A percentile compares a stretch with the other conserved stretches of the same genome.
phyloP scores from a whole-genome alignment of 2,888 invertebrate species.

The Nematopogon swammerdamellus region DNA sequence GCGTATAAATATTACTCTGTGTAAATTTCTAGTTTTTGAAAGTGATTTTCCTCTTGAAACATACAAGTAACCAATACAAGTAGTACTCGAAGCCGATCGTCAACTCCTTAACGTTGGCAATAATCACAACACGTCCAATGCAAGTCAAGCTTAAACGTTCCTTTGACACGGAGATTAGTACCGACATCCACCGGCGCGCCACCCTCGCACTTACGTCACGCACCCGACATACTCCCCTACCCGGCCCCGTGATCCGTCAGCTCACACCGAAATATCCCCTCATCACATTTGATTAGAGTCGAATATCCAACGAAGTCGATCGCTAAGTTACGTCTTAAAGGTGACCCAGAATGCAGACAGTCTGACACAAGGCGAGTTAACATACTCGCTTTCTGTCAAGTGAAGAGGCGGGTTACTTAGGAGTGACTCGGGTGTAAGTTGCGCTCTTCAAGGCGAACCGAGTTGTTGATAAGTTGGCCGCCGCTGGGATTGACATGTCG shows the following conservation, averaged over 20 bases:
- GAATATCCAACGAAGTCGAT: slow-evolving; percentile 17
- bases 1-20: no score
- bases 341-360: slow-evolving; percentile 32
- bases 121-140: no score
- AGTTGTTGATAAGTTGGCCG: slow-evolving; percentile 34
- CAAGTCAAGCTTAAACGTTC: no score
- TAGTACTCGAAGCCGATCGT: no score
- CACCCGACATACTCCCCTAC: slow-evolving; percentile 51
- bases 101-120: no score
- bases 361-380: slow-evolving; percentile 54
- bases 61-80: no score
- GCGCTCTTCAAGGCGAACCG: slow-evolving; percentile 23
- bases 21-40: no score
- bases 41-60: no score
- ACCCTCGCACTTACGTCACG: slow-evolving; percentile 52
- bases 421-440: slow-evolving; percentile 3
- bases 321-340: slow-evolving; percentile 13
- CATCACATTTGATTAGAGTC: slow-evolving; percentile 26
- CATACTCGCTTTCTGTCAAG: slow-evolving; percentile 30
- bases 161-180: slow-evolving; percentile 57
- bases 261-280: slow-evolving; percentile 15
- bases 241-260: slow-evolving; percentile 15
- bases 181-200: slow-evolving; percentile 51
- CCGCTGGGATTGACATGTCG: slow-evolving; percentile 12
- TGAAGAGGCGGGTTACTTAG: slow-evolving; percentile 19